These are phyloP conservation scores for Podiceps cristatus DNA, from an alignment of 2,113 vertebrate genomes.

Conservation along the genomic window DNA sequence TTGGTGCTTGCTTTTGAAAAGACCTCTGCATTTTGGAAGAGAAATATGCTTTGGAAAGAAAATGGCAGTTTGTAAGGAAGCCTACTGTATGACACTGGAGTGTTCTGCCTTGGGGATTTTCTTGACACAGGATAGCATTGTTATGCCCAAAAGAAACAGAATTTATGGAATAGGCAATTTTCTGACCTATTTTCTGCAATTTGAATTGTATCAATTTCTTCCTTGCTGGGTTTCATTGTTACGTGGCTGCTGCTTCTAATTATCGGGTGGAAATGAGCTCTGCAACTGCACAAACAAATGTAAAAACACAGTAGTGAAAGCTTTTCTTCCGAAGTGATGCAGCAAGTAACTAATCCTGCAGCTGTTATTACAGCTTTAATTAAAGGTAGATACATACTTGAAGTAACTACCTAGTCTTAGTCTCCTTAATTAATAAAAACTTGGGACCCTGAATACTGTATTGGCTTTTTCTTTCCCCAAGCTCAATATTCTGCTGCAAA, in stretches of 20 bases:
- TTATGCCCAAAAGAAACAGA: neutral
- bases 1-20: constrained; percentile 21
- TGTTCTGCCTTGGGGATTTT: neutral
- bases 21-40: neutral
- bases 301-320: neutral
- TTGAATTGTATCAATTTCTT: neutral
- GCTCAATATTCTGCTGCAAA: neutral
- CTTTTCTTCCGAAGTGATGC: neutral
- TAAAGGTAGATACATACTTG: neutral
- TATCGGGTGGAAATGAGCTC: neutral
- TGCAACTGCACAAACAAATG: neutral
- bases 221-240: neutral
- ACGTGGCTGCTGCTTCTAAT: neutral
- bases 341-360: neutral
- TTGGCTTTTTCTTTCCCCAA: neutral
- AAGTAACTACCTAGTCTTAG: neutral
- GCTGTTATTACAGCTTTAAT: neutral
- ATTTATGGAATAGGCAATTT: neutral
- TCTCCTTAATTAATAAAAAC: neutral
- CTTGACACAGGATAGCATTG: neutral
- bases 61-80: neutral
- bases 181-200: neutral
- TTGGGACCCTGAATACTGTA: neutral
- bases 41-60: neutral
- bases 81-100: neutral